phyloP scores from a whole-genome alignment of 2,113 vertebrate species.

The Rhegmatorhina hoffmannsi region DNA sequence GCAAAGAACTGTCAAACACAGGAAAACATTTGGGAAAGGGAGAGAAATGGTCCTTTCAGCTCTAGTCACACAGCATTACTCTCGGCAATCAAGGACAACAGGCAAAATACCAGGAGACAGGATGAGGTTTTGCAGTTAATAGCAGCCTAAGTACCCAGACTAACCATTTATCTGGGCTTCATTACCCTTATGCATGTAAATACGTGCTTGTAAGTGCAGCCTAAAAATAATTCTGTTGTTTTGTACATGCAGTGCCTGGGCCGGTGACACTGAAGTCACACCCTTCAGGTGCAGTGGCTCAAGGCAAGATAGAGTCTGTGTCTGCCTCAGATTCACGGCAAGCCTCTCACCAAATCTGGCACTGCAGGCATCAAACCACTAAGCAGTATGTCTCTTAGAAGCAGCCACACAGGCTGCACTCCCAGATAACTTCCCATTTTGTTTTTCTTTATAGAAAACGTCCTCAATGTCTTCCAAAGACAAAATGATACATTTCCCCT shows the following conservation, averaged over 20 bases:
- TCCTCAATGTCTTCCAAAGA: not conserved
- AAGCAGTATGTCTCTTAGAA: not conserved
- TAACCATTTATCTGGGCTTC: not conserved
- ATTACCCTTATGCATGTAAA: not conserved
- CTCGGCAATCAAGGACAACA: conserved; percentile 1
- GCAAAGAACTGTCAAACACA: not conserved
- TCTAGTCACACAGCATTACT: conserved; percentile 27
- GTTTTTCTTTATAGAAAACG: not conserved
- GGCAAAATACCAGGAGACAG: conserved; percentile 37
- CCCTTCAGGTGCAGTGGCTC: not conserved
- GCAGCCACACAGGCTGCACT: not conserved
- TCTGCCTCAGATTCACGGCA: not conserved
- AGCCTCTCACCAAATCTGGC: not conserved
- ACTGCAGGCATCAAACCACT: not conserved
- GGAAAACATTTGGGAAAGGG: not conserved
- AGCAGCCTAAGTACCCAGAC: not conserved
- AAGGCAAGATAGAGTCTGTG: not conserved
- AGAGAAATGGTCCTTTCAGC: conserved; percentile 18
- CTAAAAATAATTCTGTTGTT: not conserved
- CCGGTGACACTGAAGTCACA: not conserved
- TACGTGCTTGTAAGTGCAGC: not conserved
- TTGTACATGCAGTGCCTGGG: not conserved
- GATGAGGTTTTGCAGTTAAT: conserved; percentile 43
- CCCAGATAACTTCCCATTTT: not conserved
- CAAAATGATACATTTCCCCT: not conserved